phyloP scores from a whole-genome alignment of 2,797 vertebrate genomes.

The Myripristis murdjan region DNA sequence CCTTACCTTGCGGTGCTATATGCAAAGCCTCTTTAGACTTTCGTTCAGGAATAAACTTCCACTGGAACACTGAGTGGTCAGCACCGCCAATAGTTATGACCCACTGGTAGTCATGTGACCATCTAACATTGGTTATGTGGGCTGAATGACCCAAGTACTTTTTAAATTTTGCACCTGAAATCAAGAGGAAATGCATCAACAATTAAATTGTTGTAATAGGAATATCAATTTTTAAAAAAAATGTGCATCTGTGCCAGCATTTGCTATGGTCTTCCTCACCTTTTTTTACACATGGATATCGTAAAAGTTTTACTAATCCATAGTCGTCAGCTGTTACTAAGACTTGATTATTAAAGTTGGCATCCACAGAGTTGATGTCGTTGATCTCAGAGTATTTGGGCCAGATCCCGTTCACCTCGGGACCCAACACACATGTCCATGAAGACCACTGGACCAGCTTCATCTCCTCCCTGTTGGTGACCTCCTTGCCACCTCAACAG shows the following conservation, averaged over 20 bases:
- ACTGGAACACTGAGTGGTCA: conserved; percentile 99
- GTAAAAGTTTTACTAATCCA: conserved; percentile 96
- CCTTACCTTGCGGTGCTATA: conserved; percentile 94
- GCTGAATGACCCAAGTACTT: conserved; percentile 99
- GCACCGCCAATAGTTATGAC: conserved; percentile 98
- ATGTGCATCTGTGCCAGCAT: not conserved
- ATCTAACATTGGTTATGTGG: conserved; percentile 96
- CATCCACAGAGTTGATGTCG: conserved; percentile 98
- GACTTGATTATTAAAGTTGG: conserved; percentile 96
- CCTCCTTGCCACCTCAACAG: conserved; percentile 94
- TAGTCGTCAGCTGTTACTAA: conserved; percentile 98
- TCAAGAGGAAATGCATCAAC: conserved; percentile 52
- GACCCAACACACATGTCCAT: conserved; percentile 96
- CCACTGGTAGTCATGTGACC: conserved; percentile 99
- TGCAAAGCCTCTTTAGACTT: conserved; percentile 95
- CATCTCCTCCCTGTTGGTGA: conserved; percentile 94
- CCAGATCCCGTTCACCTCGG: conserved; percentile 98
- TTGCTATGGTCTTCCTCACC: conserved; percentile 79
- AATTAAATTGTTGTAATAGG: not conserved
- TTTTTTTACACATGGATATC: conserved; percentile 97
- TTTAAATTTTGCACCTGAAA: conserved; percentile 96
- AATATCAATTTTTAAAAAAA: too few species aligned
- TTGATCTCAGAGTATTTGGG: conserved; percentile 97
- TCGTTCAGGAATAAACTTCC: conserved; percentile 97
- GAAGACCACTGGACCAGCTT: conserved; percentile 96